Conservation (phyloP, 2,797 vertebrate species). For the Crenichthys baileyi region DNA sequence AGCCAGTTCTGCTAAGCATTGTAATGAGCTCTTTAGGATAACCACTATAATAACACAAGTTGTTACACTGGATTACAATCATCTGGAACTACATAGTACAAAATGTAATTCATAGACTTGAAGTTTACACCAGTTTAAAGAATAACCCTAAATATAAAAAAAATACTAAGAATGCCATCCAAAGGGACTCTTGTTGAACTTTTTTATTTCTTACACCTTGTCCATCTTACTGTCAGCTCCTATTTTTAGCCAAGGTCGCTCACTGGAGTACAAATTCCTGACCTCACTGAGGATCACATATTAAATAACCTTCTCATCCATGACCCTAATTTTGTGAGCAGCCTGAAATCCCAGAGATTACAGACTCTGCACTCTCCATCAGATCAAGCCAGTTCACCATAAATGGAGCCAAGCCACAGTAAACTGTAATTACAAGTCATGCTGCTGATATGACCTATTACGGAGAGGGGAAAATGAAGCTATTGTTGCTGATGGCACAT, state of each 20-base stretch:
- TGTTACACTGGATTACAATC: neutral
- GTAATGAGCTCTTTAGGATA: neutral
- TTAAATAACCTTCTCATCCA: slow-evolving; percentile 65
- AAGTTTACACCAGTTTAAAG: neutral
- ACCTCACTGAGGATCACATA: slow-evolving; percentile 62
- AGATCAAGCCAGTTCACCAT: slow-evolving; percentile 58
- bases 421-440: slow-evolving; percentile 68
- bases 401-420: slow-evolving; percentile 61
- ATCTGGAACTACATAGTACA: neutral
- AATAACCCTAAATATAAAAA: neutral
- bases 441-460: slow-evolving; percentile 62
- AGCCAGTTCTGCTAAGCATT: neutral
- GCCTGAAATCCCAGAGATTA: slow-evolving; percentile 59
- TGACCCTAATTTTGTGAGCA: slow-evolving; percentile 62
- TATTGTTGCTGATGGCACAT: slow-evolving; percentile 52
- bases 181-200: neutral
- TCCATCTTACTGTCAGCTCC: slow-evolving; percentile 22
- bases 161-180: neutral
- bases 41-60: neutral
- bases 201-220: slow-evolving; percentile 9
- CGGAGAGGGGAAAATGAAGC: slow-evolving; percentile 52
- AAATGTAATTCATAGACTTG: neutral
- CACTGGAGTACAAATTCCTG: slow-evolving; percentile 55
- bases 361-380: slow-evolving; percentile 51
- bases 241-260: slow-evolving; percentile 39